Evolutionary conservation across 2,888 invertebrate genomes (phyloP).

Genomic region (Unio pictorum): DNA sequence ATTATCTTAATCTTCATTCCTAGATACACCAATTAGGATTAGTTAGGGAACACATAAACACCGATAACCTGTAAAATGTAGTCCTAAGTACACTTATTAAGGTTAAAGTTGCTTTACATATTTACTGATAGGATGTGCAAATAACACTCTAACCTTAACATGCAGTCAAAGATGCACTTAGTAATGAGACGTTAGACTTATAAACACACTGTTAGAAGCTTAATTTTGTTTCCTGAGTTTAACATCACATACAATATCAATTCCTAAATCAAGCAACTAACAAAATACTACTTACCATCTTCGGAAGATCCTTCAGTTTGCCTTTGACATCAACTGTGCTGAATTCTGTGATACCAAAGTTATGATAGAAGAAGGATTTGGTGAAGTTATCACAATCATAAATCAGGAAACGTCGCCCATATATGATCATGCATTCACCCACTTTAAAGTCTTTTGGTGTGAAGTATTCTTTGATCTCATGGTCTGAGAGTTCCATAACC

Average conservation of each 20-base stretch:
- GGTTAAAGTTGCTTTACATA: too few relatives aligned
- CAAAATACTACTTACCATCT: conserved; percentile 60
- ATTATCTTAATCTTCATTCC: too few relatives aligned
- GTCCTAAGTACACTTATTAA: too few relatives aligned
- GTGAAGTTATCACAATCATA: conserved; percentile 88
- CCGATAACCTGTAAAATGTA: too few relatives aligned
- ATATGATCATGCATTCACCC: conserved; percentile 76
- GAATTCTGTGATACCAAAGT: conserved; percentile 72
- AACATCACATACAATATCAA: neutral
- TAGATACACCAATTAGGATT: too few relatives aligned
- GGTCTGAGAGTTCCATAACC: conserved; percentile 80
- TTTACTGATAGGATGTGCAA: too few relatives aligned
- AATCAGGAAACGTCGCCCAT: conserved; percentile 78
- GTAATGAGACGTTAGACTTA: too few relatives aligned
- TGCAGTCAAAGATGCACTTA: too few relatives aligned
- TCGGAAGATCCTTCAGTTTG: conserved; percentile 52
- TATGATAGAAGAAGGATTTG: conserved; percentile 80
- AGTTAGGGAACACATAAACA: too few relatives aligned
- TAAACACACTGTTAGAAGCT: neutral
- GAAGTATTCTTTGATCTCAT: conserved; percentile 84
- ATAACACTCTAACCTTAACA: too few relatives aligned
- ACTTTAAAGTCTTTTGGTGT: conserved; percentile 83
- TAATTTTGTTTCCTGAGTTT: neutral
- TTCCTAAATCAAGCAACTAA: neutral
- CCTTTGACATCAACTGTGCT: conserved; percentile 67